Percentiles rank a stretch among this genome's conserved stretches.
phyloP scores from a whole-genome alignment of 2,113 vertebrate species.

The Atherinomorus stipes region DNA sequence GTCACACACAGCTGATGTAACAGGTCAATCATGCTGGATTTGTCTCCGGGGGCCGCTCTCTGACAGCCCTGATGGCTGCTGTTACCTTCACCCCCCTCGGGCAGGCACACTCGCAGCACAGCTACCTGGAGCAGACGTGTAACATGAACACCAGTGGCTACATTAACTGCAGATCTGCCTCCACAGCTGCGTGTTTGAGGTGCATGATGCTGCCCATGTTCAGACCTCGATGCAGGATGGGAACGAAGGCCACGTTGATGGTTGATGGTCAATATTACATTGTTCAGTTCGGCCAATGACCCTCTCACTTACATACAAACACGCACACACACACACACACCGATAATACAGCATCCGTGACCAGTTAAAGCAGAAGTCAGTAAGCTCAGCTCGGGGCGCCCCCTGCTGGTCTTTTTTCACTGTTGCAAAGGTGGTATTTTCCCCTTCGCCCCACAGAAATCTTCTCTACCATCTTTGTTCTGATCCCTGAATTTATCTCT shows the following conservation, averaged over 20 bases:
- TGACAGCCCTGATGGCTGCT: constrained; percentile 78
- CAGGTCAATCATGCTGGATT: constrained; percentile 77
- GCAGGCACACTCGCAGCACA: constrained; percentile 30
- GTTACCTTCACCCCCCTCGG: constrained; percentile 79
- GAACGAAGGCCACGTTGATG: constrained; percentile 39
- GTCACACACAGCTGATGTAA: constrained; percentile 57
- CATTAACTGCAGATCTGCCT: constrained; percentile 47
- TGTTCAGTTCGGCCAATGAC: not conserved
- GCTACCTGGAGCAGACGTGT: constrained; percentile 18
- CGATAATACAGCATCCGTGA: too few relatives aligned
- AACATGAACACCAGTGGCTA: constrained; percentile 37
- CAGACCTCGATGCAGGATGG: constrained; percentile 45
- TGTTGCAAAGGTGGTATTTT: too few relatives aligned
- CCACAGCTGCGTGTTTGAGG: not conserved
- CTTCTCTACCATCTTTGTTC: too few relatives aligned
- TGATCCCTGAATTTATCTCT: too few relatives aligned
- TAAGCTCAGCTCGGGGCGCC: too few relatives aligned
- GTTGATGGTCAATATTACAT: constrained; percentile 11
- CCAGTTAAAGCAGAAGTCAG: too few relatives aligned
- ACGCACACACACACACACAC: too few relatives aligned
- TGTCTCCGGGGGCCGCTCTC: constrained; percentile 59
- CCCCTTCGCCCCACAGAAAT: too few relatives aligned
- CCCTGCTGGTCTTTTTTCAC: too few relatives aligned
- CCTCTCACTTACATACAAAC: too few relatives aligned
- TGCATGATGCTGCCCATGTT: constrained; percentile 21